Percentiles rank a stretch among this genome's conserved stretches.
These are phyloP conservation scores for Gryllus bimaculatus DNA, from an alignment of 1,140 invertebrate species.

Conservation along the genomic window DNA sequence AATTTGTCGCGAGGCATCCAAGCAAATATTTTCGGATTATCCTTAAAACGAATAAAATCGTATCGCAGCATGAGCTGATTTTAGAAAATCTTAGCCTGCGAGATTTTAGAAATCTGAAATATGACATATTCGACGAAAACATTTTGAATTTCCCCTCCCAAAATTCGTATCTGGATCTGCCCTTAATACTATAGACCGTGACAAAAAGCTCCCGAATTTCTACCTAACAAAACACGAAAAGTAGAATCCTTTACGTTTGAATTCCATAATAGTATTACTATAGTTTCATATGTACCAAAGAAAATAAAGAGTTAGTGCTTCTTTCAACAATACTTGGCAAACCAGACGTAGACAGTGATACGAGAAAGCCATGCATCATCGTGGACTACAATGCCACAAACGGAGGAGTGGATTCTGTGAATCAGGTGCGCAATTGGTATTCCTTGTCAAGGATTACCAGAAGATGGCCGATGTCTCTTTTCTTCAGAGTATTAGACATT, in stretches of 20 bases:
- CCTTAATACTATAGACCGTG: too few relatives aligned
- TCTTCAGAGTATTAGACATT: neutral
- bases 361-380: neutral
- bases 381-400: neutral
- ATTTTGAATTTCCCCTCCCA: too few relatives aligned
- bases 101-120: too few relatives aligned
- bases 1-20: too few relatives aligned
- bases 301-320: slow-evolving; percentile 20
- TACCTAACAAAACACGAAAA: neutral
- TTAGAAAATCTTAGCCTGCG: too few relatives aligned
- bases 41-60: too few relatives aligned
- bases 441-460: neutral
- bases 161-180: too few relatives aligned
- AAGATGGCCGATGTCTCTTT: neutral
- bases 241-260: slow-evolving; percentile 17
- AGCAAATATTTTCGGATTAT: too few relatives aligned
- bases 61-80: too few relatives aligned
- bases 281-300: slow-evolving; percentile 24
- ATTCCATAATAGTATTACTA: slow-evolving; percentile 20
- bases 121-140: too few relatives aligned
- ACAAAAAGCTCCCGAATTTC: neutral
- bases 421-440: neutral
- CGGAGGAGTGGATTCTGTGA: neutral
- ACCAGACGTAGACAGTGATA: neutral
- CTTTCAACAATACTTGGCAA: slow-evolving; percentile 20